These are phyloP conservation scores for Chunga burmeisteri DNA, from an alignment of 2,113 vertebrate genomes.

Conservation along the genomic window DNA sequence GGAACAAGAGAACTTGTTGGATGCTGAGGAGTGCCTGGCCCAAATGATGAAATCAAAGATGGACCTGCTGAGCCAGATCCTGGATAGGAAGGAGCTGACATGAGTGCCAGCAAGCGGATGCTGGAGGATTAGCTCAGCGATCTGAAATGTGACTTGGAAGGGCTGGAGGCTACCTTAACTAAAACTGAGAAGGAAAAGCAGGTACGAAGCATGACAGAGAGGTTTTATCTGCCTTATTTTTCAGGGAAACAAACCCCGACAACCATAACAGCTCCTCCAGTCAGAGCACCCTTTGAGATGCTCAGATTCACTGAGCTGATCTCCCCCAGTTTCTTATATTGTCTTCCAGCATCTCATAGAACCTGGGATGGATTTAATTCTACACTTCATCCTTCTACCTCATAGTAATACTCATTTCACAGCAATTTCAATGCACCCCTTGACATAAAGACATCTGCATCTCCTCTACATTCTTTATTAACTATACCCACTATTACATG, in stretches of 20 bases:
- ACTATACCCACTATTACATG: background rate
- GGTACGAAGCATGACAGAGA: background rate
- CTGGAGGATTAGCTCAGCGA: constrained; percentile 44
- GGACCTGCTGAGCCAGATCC: constrained; percentile 45
- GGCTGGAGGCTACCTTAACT: constrained; percentile 39
- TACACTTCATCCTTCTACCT: background rate
- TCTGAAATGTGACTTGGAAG: constrained; percentile 57
- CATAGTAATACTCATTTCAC: background rate
- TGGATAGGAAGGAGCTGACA: background rate
- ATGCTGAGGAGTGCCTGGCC: constrained; percentile 39
- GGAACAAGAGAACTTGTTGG: constrained; percentile 47
- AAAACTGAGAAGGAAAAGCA: constrained; percentile 66
- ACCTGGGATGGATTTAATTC: background rate
- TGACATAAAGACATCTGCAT: background rate
- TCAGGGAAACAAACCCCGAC: background rate
- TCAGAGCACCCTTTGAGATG: background rate
- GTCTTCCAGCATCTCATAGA: background rate
- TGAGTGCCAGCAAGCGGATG: background rate
- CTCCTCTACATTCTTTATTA: background rate
- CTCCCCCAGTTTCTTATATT: background rate
- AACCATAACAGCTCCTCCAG: background rate
- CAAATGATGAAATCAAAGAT: constrained; percentile 48
- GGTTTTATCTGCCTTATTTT: background rate
- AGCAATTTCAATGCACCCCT: background rate
- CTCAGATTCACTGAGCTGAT: background rate